Evolutionary conservation across 2,888 invertebrate species (phyloP).

Genomic region (Plutella xylostella): DNA sequence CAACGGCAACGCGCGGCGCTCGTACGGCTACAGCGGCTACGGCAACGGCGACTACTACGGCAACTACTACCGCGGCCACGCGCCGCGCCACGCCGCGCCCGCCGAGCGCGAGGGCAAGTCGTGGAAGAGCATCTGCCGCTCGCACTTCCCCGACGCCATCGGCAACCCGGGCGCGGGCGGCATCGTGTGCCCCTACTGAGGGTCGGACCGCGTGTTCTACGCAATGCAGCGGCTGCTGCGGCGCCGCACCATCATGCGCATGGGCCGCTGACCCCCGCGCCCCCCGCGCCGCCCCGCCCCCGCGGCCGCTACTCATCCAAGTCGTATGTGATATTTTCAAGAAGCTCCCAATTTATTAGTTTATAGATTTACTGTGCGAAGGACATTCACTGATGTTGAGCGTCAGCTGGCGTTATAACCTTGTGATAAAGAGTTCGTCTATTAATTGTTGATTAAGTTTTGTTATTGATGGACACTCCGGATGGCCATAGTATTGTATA

Average conservation of each 20-base stretch:
- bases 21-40: constrained; percentile 44
- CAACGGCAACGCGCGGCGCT: constrained; percentile 46
- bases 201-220: constrained; percentile 68
- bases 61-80: constrained; percentile 27
- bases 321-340: background rate
- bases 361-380: background rate
- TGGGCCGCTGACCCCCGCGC: constrained; percentile 52
- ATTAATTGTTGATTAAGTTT: constrained; percentile 28
- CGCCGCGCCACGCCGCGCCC: constrained; percentile 25
- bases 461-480: constrained; percentile 32
- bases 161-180: constrained; percentile 65
- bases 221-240: constrained; percentile 62
- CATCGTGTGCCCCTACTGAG: constrained; percentile 74
- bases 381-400: background rate
- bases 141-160: constrained; percentile 71
- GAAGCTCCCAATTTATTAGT: background rate
- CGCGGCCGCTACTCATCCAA: too few relatives aligned
- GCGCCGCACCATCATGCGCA: constrained; percentile 63
- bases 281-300: too few relatives aligned
- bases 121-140: constrained; percentile 78
- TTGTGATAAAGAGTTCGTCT: constrained; percentile 47
- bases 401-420: constrained; percentile 38
- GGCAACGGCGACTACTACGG: constrained; percentile 35
- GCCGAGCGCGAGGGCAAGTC: constrained; percentile 56
- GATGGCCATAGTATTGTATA: constrained; percentile 45